Percentiles rank a stretch among this genome's conserved stretches.
Conservation (phyloP, 2,113 vertebrate species). For the Symphodus melops region DNA sequence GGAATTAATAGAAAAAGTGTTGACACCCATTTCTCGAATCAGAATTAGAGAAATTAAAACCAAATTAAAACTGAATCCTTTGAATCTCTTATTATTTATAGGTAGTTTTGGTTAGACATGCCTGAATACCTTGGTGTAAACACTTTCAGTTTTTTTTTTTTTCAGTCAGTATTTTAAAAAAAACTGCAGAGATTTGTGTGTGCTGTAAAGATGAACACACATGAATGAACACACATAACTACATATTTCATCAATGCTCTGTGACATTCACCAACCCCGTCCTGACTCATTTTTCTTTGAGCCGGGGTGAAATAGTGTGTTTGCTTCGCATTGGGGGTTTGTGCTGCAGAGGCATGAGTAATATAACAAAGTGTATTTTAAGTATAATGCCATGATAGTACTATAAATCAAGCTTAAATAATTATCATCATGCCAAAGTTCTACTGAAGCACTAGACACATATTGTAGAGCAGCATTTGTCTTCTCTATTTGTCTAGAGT, state of each 20-base stretch:
- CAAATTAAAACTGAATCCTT: background rate
- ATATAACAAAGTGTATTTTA: background rate
- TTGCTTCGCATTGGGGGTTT: background rate
- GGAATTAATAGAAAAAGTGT: background rate
- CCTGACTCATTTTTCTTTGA: conserved; percentile 27
- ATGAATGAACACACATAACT: background rate
- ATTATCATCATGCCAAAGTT: background rate
- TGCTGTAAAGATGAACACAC: background rate
- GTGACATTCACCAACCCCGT: conserved; percentile 19
- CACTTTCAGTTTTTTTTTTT: background rate
- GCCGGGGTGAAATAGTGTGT: conserved; percentile 2
- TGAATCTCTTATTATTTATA: background rate
- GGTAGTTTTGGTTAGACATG: background rate
- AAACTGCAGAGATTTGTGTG: background rate
- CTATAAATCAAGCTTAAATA: background rate
- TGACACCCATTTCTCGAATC: background rate
- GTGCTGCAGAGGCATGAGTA: background rate
- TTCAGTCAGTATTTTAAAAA: background rate
- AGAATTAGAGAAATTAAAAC: too few species aligned
- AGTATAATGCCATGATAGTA: background rate
- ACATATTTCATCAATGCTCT: conserved; percentile 29
- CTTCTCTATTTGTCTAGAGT: too few species aligned
- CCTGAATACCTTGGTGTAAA: background rate
- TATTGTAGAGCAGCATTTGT: too few species aligned
- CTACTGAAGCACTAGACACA: background rate